Percentiles rank a stretch among this genome's conserved stretches.
Conservation (phyloP, 2,797 vertebrate species). For the Discoglossus pictus region DNA sequence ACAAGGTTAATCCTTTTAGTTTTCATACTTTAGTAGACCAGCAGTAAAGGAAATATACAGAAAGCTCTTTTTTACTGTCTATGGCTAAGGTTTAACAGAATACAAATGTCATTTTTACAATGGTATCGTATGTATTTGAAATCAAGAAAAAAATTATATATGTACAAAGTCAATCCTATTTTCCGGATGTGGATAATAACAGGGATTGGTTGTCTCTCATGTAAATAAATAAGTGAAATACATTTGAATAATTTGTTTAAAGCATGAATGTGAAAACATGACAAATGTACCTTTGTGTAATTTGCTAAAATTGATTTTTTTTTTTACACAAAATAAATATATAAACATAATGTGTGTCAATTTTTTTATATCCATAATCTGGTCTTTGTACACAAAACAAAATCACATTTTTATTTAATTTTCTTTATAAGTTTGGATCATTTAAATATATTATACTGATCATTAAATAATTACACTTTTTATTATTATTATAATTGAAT, state of each 20-base stretch:
- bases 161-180: constrained; percentile 93
- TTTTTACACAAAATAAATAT: constrained; percentile 91
- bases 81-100: constrained; percentile 66
- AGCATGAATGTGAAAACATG: constrained; percentile 97
- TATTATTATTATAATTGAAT: too few relatives aligned
- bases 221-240: constrained; percentile 88
- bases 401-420: too few relatives aligned
- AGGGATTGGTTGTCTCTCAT: constrained; percentile 82
- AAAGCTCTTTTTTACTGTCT: constrained; percentile 79
- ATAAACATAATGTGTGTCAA: too few relatives aligned
- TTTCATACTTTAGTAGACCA: constrained; percentile 94
- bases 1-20: constrained; percentile 86
- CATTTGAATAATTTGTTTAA: constrained; percentile 75
- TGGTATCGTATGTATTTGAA: constrained; percentile 83
- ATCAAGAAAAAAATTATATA: constrained; percentile 85
- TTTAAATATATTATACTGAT: too few relatives aligned
- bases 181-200: constrained; percentile 86
- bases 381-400: too few relatives aligned
- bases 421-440: too few relatives aligned
- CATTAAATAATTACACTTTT: too few relatives aligned
- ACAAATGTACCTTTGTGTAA: constrained; percentile 86
- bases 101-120: constrained; percentile 86
- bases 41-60: constrained; percentile 73
- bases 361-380: too few relatives aligned
- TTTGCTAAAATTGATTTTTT: constrained; percentile 92